Conservation (phyloP, 2,113 vertebrate genomes). For the Ibidorhyncha struthersii region DNA sequence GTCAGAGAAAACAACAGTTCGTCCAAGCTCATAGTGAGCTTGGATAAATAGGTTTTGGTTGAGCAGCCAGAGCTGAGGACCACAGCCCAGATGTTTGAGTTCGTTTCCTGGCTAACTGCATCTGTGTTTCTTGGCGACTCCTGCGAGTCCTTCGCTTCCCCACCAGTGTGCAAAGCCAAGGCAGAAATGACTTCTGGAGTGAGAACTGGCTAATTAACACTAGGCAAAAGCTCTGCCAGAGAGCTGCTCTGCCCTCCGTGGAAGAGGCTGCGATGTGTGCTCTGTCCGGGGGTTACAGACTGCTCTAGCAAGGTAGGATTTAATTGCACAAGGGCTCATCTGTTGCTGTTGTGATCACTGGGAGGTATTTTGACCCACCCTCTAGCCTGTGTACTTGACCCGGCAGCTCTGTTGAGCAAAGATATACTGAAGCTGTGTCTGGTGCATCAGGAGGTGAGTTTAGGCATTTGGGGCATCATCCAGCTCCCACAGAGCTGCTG, state of each 20-base stretch:
- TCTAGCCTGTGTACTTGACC: not conserved
- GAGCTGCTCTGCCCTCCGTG: not conserved
- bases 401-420: not conserved
- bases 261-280: not conserved
- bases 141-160: not conserved
- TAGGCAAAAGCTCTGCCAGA: not conserved
- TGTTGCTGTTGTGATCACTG: not conserved
- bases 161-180: not conserved
- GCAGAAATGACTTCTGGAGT: not conserved
- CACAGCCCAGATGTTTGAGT: not conserved
- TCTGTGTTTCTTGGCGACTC: not conserved
- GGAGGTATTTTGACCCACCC: not conserved
- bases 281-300: not conserved
- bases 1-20: not conserved
- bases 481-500: not conserved
- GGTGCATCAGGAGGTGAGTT: not conserved
- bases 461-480: not conserved
- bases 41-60: not conserved
- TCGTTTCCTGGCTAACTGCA: not conserved
- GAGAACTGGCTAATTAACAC: not conserved
- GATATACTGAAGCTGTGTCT: not conserved
- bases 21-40: not conserved
- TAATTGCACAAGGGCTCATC: not conserved
- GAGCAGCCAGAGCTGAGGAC: not conserved
- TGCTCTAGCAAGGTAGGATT: not conserved